Conservation (phyloP, 2,888 invertebrate genomes). For the Arctia plantaginis region DNA sequence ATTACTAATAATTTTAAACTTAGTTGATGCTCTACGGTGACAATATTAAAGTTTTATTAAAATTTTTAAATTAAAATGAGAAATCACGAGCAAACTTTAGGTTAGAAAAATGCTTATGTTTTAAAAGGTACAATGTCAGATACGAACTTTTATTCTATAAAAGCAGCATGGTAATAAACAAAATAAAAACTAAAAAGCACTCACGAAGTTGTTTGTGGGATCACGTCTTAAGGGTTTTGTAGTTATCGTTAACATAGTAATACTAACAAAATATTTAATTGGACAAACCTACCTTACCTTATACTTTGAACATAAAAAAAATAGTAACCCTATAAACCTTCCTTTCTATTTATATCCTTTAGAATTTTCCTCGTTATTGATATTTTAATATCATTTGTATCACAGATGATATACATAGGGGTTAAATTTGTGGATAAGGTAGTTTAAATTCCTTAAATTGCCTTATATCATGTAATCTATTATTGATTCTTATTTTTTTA, state of each 20-base stretch:
- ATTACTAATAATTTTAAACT: not conserved
- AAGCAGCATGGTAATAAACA: slow-evolving; percentile 60
- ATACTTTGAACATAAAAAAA: not conserved
- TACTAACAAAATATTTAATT: slow-evolving; percentile 51
- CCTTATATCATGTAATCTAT: too few species aligned
- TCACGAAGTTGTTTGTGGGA: slow-evolving; percentile 83
- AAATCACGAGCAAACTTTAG: too few species aligned
- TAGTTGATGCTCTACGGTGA: too few species aligned
- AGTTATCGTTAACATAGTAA: slow-evolving; percentile 66
- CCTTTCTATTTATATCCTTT: not conserved
- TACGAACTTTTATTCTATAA: not conserved
- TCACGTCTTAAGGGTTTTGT: slow-evolving; percentile 48
- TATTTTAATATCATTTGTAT: too few species aligned
- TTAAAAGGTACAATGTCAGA: not conserved
- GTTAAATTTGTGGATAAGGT: too few species aligned
- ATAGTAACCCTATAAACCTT: not conserved
- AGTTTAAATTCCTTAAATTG: too few species aligned
- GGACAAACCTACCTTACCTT: not conserved
- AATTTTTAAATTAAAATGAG: too few species aligned
- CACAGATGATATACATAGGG: too few species aligned
- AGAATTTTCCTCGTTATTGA: not conserved
- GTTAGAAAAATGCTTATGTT: too few species aligned
- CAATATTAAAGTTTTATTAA: too few species aligned
- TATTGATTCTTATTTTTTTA: too few species aligned
- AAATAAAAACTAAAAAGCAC: slow-evolving; percentile 56